phyloP scores from a whole-genome alignment of 2,888 invertebrate species.

The Parelbella ahira region DNA sequence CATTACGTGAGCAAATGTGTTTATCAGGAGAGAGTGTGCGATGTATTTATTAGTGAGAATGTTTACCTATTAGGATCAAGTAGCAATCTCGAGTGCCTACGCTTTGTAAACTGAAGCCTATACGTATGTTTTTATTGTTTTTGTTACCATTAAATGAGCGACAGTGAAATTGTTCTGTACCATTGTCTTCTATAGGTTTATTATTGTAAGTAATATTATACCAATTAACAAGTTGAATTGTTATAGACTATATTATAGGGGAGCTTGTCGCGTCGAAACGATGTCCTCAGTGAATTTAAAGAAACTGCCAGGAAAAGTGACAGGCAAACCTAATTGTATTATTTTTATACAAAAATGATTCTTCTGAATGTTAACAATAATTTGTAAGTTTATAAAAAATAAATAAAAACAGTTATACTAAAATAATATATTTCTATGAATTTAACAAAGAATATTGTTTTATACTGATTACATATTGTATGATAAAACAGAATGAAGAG shows the following conservation, averaged over 20 bases:
- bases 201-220: conserved; percentile 72
- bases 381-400: conserved; percentile 78
- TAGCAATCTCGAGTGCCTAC: conserved; percentile 81
- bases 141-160: conserved; percentile 77
- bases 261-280: conserved; percentile 41
- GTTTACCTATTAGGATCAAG: conserved; percentile 68
- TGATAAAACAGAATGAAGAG: conserved; percentile 62
- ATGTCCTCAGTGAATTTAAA: conserved; percentile 26
- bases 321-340: conserved; percentile 65
- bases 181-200: conserved; percentile 75
- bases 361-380: conserved; percentile 78
- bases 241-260: conserved; percentile 54
- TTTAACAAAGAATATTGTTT: conserved; percentile 81
- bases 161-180: conserved; percentile 70
- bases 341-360: conserved; percentile 74
- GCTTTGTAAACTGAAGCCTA: conserved; percentile 79
- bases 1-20: conserved; percentile 45
- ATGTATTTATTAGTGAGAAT: conserved; percentile 79
- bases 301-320: conserved; percentile 30
- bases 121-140: conserved; percentile 74
- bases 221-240: conserved; percentile 79
- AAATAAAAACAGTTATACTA: conserved; percentile 76
- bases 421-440: conserved; percentile 80
- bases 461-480: conserved; percentile 79
- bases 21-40: conserved; percentile 55